Conservation (phyloP, 2,113 vertebrate genomes). For the Gobius niger region DNA sequence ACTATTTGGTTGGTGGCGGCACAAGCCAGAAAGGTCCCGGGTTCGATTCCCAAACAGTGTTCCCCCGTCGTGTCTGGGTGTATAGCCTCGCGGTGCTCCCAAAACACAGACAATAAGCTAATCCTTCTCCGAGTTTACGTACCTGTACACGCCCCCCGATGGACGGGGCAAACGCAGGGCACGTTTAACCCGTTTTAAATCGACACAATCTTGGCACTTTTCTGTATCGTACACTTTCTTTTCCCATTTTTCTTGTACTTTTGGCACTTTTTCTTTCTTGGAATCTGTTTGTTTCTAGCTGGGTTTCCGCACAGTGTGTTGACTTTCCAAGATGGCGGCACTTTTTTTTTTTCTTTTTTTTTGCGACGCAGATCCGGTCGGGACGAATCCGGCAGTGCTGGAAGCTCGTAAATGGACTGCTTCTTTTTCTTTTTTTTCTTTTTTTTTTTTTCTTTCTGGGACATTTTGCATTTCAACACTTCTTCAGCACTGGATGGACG, state of each 20-base stretch:
- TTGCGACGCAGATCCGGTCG: neutral
- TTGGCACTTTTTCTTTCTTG: neutral
- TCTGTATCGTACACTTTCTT: neutral
- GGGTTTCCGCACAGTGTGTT: neutral
- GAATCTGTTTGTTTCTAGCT: neutral
- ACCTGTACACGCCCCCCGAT: too few relatives aligned
- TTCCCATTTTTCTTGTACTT: neutral
- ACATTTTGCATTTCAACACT: constrained; percentile 57
- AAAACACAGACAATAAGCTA: too few relatives aligned
- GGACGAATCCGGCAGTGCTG: neutral
- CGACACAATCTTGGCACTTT: neutral
- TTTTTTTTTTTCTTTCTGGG: neutral
- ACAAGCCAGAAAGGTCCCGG: too few relatives aligned
- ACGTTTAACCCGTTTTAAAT: neutral
- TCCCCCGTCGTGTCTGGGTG: too few relatives aligned
- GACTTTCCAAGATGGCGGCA: constrained; percentile 9
- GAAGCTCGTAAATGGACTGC: neutral
- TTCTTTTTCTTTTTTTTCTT: neutral
- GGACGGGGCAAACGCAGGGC: too few relatives aligned
- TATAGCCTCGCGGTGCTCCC: too few relatives aligned
- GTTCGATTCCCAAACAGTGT: too few relatives aligned
- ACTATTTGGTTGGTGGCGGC: too few relatives aligned
- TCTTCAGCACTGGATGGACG: constrained; percentile 53
- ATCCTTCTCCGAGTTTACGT: too few relatives aligned
- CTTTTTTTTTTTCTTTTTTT: too few relatives aligned